These are phyloP conservation scores for Nothocercus julius DNA, from an alignment of 2,113 vertebrate genomes.

Conservation along the genomic window DNA sequence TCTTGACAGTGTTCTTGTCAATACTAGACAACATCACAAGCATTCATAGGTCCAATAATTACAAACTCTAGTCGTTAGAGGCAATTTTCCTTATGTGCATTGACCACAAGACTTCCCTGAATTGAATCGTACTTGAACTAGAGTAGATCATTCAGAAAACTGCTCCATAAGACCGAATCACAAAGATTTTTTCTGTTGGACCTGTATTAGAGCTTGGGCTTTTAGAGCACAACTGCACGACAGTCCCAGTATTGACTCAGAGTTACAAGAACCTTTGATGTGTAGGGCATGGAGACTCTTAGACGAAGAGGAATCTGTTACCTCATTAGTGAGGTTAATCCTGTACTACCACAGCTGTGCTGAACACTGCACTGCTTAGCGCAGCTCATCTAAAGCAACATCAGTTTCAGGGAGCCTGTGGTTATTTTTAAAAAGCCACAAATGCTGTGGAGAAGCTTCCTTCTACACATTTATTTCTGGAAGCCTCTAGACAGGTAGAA, in stretches of 20 bases:
- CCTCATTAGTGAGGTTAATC: neutral
- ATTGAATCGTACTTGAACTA: neutral
- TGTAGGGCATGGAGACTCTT: neutral
- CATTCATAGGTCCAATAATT: neutral
- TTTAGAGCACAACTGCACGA: neutral
- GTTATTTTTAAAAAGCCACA: conserved; percentile 36
- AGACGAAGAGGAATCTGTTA: neutral
- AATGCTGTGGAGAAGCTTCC: neutral
- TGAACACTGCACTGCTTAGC: neutral
- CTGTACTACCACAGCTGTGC: neutral
- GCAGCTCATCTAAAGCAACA: conserved; percentile 4
- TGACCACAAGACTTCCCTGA: neutral
- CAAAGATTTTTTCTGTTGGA: conserved; percentile 13
- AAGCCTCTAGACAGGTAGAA: neutral
- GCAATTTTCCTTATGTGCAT: neutral
- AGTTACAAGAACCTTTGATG: neutral
- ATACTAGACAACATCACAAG: conserved; percentile 7
- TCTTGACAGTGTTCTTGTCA: neutral
- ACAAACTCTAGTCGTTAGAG: neutral
- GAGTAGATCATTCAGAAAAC: neutral
- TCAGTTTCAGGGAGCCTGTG: neutral
- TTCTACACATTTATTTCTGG: neutral
- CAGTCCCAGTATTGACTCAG: neutral
- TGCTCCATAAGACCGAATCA: neutral
- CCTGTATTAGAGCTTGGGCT: neutral